These are phyloP conservation scores for Ceratosolen fusciceps DNA, from an alignment of 1,140 invertebrate species.

Conservation along the genomic window DNA sequence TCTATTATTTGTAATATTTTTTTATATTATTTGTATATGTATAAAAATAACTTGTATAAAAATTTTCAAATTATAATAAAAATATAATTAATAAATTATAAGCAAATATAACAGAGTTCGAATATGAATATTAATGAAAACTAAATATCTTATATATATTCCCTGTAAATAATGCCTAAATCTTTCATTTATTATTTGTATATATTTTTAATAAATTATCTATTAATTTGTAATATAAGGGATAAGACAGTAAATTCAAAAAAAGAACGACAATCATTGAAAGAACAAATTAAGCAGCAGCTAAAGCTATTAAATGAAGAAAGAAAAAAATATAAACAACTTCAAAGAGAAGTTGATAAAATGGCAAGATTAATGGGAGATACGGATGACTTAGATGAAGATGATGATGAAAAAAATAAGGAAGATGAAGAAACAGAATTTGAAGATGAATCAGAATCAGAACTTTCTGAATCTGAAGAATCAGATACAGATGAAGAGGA, in stretches of 20 bases:
- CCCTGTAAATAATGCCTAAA: too few species aligned
- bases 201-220: not conserved
- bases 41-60: too few species aligned
- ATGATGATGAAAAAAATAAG: conserved; percentile 75
- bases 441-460: conserved; percentile 76
- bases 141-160: too few species aligned
- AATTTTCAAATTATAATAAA: too few species aligned
- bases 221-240: conserved; percentile 52
- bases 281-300: conserved; percentile 85
- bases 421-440: conserved; percentile 74
- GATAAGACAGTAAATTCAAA: conserved; percentile 84
- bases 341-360: conserved; percentile 90
- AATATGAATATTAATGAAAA: too few species aligned
- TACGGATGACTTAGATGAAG: conserved; percentile 77
- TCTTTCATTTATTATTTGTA: too few species aligned
- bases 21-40: too few species aligned
- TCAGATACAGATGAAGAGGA: conserved; percentile 76
- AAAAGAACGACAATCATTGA: conserved; percentile 83
- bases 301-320: conserved; percentile 81
- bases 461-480: conserved; percentile 76
- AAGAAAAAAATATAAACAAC: conserved; percentile 81
- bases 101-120: too few species aligned
- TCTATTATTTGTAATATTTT: too few species aligned
- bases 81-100: too few species aligned
- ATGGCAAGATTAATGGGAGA: conserved; percentile 89